Conservation (phyloP, 2,113 vertebrate genomes). For the Carassius gibelio region DNA sequence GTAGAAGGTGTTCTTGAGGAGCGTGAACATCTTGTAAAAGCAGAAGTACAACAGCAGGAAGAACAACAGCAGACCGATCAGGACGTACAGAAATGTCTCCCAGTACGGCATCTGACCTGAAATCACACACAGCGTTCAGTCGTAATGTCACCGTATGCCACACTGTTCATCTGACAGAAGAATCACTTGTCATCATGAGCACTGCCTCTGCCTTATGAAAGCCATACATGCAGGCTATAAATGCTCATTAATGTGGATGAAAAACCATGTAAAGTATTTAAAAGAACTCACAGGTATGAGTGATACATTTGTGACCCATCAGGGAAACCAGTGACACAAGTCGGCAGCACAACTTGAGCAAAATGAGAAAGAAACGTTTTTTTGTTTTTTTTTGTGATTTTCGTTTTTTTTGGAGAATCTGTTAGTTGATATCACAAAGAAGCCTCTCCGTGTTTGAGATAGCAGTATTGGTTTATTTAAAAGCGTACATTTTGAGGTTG, state of each 20-base stretch:
- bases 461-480: no score
- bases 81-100: constrained; percentile 62
- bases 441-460: no score
- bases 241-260: neutral
- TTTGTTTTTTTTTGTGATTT: no score
- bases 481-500: no score
- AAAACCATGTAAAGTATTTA: neutral
- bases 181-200: neutral
- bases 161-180: neutral
- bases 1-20: constrained; percentile 53
- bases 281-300: neutral
- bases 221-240: neutral
- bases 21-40: constrained; percentile 36
- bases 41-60: constrained; percentile 49
- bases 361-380: no score
- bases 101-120: constrained; percentile 62
- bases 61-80: constrained; percentile 57
- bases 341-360: no score
- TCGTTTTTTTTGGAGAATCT: no score
- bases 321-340: no score
- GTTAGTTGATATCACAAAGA: no score
- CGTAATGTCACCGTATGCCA: neutral
- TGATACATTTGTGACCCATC: no score
- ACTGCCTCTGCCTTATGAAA: neutral
- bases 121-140: constrained; percentile 14